Conservation (phyloP, 2,888 invertebrate species). For the Erebia palarica region DNA sequence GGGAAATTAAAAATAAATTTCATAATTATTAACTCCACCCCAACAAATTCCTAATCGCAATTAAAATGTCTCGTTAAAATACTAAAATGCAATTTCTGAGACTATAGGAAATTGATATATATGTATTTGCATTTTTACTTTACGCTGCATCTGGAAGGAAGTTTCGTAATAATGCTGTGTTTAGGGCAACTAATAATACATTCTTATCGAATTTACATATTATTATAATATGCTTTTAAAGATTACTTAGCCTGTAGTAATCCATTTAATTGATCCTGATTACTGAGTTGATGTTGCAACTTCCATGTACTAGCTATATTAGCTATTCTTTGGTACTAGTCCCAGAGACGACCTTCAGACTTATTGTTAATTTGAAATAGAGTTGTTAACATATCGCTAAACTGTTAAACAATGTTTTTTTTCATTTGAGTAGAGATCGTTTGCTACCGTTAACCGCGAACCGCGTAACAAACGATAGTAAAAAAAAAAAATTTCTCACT, state of each 20-base stretch:
- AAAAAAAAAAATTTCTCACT: too few species aligned
- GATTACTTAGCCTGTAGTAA: neutral
- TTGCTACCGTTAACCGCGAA: too few species aligned
- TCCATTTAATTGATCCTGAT: conserved; percentile 7
- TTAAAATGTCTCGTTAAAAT: conserved; percentile 14
- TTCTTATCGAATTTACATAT: conserved; percentile 10
- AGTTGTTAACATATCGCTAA: too few species aligned
- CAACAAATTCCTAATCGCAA: neutral
- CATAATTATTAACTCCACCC: conserved; percentile 9
- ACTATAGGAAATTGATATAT: conserved; percentile 16
- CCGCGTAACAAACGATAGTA: too few species aligned
- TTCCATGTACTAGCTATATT: neutral
- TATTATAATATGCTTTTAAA: neutral
- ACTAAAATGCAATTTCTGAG: neutral
- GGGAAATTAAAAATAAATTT: neutral
- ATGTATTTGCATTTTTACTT: conserved; percentile 11
- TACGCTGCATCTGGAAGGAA: conserved; percentile 16
- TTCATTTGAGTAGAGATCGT: too few species aligned
- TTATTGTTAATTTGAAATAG: too few species aligned
- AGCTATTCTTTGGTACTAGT: neutral
- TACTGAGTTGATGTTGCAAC: conserved; percentile 2
- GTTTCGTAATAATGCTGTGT: conserved; percentile 1
- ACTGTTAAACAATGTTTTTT: too few species aligned
- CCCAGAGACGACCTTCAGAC: conserved; percentile 6
- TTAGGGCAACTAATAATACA: neutral